Evolutionary conservation across 2,113 vertebrate species (phyloP), one percentile per base, ranked within the genome.

Genomic region (Hemibagrus wyckioides): DNA sequence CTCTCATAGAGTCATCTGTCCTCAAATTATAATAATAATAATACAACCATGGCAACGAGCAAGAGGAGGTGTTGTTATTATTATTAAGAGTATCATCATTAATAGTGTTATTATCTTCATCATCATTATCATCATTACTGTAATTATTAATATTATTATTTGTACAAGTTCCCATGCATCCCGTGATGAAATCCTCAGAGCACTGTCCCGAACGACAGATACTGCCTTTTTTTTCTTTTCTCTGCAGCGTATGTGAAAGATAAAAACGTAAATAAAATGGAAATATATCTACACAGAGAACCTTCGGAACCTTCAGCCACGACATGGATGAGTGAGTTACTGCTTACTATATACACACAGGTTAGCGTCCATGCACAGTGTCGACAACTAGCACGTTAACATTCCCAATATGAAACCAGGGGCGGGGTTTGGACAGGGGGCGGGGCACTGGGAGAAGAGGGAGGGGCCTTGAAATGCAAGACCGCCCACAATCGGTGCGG

Each of bases 361-460:
- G 93, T 94, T 94, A 94, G 93, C 95, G 95, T 95, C 94, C 95
- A 96, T 96, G 95, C 95, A 95, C 94, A 94, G 93, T 93, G 94
- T 95, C 94, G 92, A 95, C 95, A 95, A 94, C 94, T 93, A 96
- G 93, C 94, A 96, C 95, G 93, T 94, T 87, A 94, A 96, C 95
- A 95, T 95, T 95, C 95, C 94, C 92, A 76, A 90, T 56, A 80
- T 90, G 90, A 91, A 90, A 52, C 17, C 52, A 39, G 56, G 19
- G 61, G 61, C 19, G 88, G 84, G 88, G 0, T 41, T 52, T 81
- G 50, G 23, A 86, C 59, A 86, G 21, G 36, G 48, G 77, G 87
- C 41, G 65, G 67, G 88, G 84, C 87, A 0, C 33, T 48, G 79
- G 61, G 21, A 86, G 69, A 88, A n/a, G 15, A 52, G 69, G 92